phyloP scores from a whole-genome alignment of 1,140 invertebrate species.

The Aphelinus certus region DNA sequence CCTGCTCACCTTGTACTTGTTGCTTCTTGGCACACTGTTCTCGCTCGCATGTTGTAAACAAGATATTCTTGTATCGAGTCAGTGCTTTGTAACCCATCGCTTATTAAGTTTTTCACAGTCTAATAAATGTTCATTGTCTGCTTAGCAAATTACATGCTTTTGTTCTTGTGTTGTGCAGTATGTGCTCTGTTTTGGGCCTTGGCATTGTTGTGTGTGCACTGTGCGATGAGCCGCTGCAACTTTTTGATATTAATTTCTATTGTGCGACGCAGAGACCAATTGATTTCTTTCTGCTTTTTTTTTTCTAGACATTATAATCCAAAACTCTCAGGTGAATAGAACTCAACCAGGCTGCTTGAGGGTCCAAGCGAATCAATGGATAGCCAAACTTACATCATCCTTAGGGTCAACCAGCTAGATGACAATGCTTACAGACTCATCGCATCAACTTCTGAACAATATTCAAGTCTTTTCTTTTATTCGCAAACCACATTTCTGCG shows the following conservation, averaged over 20 bases:
- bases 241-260: not conserved
- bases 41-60: slow-evolving; percentile 34
- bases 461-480: not conserved
- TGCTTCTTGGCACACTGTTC: not conserved
- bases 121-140: slow-evolving; percentile 35
- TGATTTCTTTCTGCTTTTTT: not conserved
- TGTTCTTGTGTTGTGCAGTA: not conserved
- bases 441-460: too few species aligned
- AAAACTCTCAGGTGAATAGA: not conserved
- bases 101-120: slow-evolving; percentile 12
- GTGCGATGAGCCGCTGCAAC: too few species aligned
- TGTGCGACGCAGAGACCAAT: too few species aligned
- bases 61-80: slow-evolving; percentile 16
- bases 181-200: too few species aligned
- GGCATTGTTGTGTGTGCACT: too few species aligned
- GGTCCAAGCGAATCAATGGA: slow-evolving; percentile 2
- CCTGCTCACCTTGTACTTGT: not conserved
- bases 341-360: slow-evolving; percentile 16
- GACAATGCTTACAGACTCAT: too few species aligned
- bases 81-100: slow-evolving; percentile 15
- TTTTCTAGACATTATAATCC: slow-evolving; percentile 25
- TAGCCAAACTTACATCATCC: not conserved
- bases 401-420: not conserved
- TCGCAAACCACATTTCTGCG: not conserved
- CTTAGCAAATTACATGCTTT: not conserved